Conservation (phyloP, 2,797 vertebrate species). For the Halcyon badia region DNA sequence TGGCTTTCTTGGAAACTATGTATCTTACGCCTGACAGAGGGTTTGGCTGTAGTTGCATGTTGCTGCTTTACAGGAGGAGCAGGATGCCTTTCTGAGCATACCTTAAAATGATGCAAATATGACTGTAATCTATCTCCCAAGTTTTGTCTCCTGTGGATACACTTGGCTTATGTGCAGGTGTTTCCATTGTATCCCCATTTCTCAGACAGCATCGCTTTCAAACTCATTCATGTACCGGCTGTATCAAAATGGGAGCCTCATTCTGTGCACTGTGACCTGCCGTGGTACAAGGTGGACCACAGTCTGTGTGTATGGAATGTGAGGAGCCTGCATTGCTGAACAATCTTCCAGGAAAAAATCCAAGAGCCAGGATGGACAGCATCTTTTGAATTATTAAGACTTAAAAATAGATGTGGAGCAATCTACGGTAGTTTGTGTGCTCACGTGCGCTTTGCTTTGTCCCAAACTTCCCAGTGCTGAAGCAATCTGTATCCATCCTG, state of each 20-base stretch:
- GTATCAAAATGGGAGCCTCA: not conserved
- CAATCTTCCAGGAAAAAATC: not conserved
- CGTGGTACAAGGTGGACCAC: not conserved
- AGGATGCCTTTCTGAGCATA: not conserved
- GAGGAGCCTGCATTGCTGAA: not conserved
- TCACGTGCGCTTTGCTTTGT: not conserved
- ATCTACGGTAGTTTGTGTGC: not conserved
- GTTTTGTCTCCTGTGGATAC: not conserved
- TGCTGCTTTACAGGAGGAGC: not conserved
- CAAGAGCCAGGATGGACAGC: not conserved
- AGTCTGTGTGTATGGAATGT: not conserved
- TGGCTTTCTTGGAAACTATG: not conserved
- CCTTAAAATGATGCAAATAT: too few species aligned
- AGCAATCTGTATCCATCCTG: not conserved
- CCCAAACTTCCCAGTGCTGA: not conserved
- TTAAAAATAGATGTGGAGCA: not conserved
- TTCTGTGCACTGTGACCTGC: not conserved
- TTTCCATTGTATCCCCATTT: not conserved
- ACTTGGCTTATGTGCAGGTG: not conserved
- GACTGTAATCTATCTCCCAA: not conserved
- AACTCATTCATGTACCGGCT: not conserved
- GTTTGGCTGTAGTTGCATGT: not conserved
- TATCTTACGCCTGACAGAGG: not conserved
- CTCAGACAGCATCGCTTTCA: not conserved
- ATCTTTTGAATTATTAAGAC: not conserved